Evolutionary conservation across 1,140 invertebrate genomes (phyloP), one percentile per base, ranked within the genome.

Genomic region (Ostrea edulis): DNA sequence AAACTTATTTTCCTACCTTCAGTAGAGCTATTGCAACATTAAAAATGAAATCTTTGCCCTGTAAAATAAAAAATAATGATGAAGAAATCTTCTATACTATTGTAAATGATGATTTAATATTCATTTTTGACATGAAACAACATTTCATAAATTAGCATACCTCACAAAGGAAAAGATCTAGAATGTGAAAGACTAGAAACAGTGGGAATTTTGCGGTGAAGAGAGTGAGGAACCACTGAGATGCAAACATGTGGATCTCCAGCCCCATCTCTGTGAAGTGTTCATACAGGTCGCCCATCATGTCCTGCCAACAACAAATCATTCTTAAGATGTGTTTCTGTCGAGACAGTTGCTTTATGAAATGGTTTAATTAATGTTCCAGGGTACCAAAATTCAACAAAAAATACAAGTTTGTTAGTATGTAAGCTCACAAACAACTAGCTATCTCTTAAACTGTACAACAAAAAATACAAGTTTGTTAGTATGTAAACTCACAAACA

Each of bases 161-260:
- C 91, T 95, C 94, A 90, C 94, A 93, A 9, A 99, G 96, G 95
- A 99, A 99, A 54, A 99, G 96, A 94, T 99, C 99, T 29, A 99
- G 96, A 87, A 99, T 99, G 93, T 98, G 98, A 95, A 99, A 99
- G 17, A 99, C 99, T 94, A 99, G 97, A 94, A 97, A 98, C 0
- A 99, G 95, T 4, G 99, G 99, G 95, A 99, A 99, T 94, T 99
- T 97, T 20, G 99, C 98, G 4, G 99, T 99, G 95, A 99, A 99
- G 17, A 99, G 95, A 0, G 99, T 99, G 35, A 99, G 96, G 96
- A 99, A 99, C 99, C 99, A 99, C 96, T 99, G 99, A 54, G 98
- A 98, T 35, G 98, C 99, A 95, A 98, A 99, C 99, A 99, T 99
- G 95, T 99, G 99, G 85, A 98, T 97, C 95, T 99, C 99, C 77